Conservation (phyloP, 2,797 vertebrate species). For the Enteromius thamalakanensis region DNA sequence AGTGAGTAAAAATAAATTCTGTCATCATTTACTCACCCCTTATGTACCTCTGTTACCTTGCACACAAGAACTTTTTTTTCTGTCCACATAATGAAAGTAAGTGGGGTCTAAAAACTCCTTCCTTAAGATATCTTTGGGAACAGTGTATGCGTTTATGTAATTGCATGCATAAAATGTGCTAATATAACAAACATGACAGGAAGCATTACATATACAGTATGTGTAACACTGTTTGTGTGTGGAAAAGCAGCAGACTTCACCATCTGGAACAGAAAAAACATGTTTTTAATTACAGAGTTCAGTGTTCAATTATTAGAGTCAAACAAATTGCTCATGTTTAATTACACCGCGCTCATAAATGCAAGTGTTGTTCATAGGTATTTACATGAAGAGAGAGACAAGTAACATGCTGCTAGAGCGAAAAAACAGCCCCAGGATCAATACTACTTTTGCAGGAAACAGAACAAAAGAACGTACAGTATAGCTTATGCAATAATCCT, state of each 20-base stretch:
- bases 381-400: slow-evolving; percentile 7
- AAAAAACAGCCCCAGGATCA: slow-evolving; percentile 6
- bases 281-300: slow-evolving; percentile 53
- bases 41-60: neutral
- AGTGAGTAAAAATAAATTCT: neutral
- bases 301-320: slow-evolving; percentile 40
- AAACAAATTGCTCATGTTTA: slow-evolving; percentile 39
- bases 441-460: slow-evolving; percentile 19
- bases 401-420: neutral
- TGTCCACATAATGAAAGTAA: neutral
- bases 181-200: slow-evolving; percentile 7
- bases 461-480: neutral
- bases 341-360: slow-evolving; percentile 6
- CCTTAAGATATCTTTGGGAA: neutral
- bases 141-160: neutral
- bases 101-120: neutral
- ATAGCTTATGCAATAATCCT: neutral
- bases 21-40: neutral
- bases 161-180: slow-evolving; percentile 12
- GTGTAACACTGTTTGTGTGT: slow-evolving; percentile 13
- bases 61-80: neutral
- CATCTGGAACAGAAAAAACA: slow-evolving; percentile 47
- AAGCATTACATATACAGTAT: slow-evolving; percentile 60
- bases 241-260: neutral
- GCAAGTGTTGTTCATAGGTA: slow-evolving; percentile 6